Conservation (phyloP, 2,113 vertebrate genomes). For the Callithrix jacchus region DNA sequence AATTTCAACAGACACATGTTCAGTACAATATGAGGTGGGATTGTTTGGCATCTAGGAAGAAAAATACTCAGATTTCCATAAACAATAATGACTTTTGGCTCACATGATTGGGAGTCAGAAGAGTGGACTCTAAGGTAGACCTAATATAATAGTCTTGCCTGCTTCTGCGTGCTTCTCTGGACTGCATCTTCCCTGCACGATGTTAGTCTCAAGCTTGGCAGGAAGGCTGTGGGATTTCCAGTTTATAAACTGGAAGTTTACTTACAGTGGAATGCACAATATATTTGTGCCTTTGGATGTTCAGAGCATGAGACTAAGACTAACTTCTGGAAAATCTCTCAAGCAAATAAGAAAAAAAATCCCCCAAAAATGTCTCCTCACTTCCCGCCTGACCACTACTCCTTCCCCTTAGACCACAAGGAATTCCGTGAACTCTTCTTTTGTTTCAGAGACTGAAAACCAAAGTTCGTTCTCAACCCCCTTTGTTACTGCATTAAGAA, state of each 20-base stretch:
- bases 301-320: not conserved
- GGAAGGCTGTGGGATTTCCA: accelerated
- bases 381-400: not conserved
- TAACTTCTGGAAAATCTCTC: constrained; percentile 48
- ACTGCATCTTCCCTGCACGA: accelerated
- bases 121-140: accelerated
- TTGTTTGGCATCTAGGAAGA: not conserved
- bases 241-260: not conserved
- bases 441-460: constrained; percentile 31
- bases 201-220: not conserved
- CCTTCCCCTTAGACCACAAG: not conserved
- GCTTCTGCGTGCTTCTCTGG: not conserved
- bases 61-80: not conserved
- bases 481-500: constrained; percentile 6
- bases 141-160: accelerated
- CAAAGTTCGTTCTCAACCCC: not conserved
- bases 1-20: not conserved
- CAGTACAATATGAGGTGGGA: not conserved
- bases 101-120: accelerated
- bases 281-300: not conserved
- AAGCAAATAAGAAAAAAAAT: constrained; percentile 40
- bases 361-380: not conserved
- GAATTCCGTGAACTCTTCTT: constrained; percentile 29
- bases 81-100: not conserved
- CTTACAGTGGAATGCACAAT: too few relatives aligned